These are phyloP conservation scores for Synergus gifuensis DNA, from an alignment of 2,888 invertebrate species.

Conservation along the genomic window DNA sequence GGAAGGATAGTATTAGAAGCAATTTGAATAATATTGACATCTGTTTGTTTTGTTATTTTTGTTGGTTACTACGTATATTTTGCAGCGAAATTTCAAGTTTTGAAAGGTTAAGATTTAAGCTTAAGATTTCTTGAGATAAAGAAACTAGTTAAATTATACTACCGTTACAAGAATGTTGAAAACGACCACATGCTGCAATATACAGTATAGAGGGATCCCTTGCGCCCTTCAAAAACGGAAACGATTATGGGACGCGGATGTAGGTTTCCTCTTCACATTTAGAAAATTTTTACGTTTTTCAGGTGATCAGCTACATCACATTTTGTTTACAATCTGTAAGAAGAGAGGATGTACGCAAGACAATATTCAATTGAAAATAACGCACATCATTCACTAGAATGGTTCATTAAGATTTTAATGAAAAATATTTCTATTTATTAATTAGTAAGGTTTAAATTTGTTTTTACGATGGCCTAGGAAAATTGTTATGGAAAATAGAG, in stretches of 20 bases:
- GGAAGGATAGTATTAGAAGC: not conserved
- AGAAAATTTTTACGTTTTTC: not conserved
- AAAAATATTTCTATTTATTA: not conserved
- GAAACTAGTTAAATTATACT: conserved; percentile 28
- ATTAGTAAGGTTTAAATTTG: not conserved
- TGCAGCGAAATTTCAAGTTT: not conserved
- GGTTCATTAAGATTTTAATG: not conserved
- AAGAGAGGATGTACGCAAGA: not conserved
- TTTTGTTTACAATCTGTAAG: not conserved
- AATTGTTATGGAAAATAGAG: not conserved
- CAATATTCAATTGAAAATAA: not conserved
- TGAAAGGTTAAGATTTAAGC: not conserved
- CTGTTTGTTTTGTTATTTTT: not conserved
- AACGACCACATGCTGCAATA: conserved; percentile 32
- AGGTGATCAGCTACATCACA: not conserved
- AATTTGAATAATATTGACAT: not conserved
- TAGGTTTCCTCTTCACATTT: conserved; percentile 9
- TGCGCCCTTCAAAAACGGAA: conserved; percentile 36
- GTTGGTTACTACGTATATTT: not conserved
- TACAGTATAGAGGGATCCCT: conserved; percentile 25
- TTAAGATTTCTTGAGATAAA: conserved; percentile 2
- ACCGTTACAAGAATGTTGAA: conserved; percentile 30
- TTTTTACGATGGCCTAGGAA: not conserved
- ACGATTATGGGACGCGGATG: conserved; percentile 39
- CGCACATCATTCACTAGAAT: not conserved